Base-by-base conservation (phyloP, 2,888 invertebrate species). In the Thera obeliscata region DNA sequence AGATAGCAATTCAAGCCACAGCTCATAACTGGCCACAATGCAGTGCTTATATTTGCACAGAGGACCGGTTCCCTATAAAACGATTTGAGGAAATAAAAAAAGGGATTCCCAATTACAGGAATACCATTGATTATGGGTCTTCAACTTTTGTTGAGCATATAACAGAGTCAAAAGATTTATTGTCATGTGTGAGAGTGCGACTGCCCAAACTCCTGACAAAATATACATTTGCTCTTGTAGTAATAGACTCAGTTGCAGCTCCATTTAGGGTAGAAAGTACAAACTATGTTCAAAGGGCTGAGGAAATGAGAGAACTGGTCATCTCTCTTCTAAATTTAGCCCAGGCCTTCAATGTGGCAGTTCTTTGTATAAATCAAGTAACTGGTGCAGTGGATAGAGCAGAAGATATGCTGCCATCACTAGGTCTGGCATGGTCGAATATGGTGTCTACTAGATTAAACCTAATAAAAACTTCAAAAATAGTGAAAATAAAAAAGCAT, bases 21-120 rank as follows among this genome's bases (percentile, higher is more conserved):
- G 87, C 96, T 33, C 94, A 94, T 67, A 95, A 95, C 69, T 97
- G 97, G 87, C 86, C 94, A 61, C 55, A 75, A 80, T 75, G 85
- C 83, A 95, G 95, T 61, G 94, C 96, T 12, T 97, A 96, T 78
- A 95, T 97, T 75, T 96, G 96, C 78, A 97, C 97, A 0, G 97
- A 97, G 91, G 96, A 96, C 84, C 86, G 90, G 61, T 97, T 94
- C 76, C 94, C 94, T 50, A 78, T 90, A 33, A 92, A 87, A 74
- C 83, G 94, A 74, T 90, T 89, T 76, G 83, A 90, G 64, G 88
- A 93, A 82, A 83, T 94, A 38, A 87, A 83, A 74, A 75, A 70
- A 49, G 70, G 76, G 58, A 73, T 84, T 48, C 71, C 78, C 2
- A 69, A 78, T 46, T 82, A 76, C 64, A 70, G 73, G 68, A 43